Evolutionary conservation across 1,140 invertebrate genomes (phyloP), one percentile per base, ranked within the genome.

Genomic region (Bursaphelenchus mucronatus): DNA sequence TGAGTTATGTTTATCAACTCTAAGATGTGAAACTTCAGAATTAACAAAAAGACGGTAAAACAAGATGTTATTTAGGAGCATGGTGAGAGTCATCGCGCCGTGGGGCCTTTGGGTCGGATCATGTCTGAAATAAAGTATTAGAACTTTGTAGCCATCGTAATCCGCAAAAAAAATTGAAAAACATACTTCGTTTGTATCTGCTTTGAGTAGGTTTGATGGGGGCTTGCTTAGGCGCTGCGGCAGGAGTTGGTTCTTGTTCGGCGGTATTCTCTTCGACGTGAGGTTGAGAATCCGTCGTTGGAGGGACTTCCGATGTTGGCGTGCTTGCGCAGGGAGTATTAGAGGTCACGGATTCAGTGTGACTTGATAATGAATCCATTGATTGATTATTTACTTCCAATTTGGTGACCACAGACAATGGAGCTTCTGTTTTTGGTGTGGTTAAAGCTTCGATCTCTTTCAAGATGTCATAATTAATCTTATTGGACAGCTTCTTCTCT

Each of bases 391-490:
- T 49, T n/a, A 39, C n/a, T 4, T 15, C 54, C 13, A 39, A n/a
- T 15, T 15, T 55, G 13, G 54, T n/a, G n/a, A 39, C n/a, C 39
- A 15, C 13, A 39, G 30, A n/a, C 13, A n/a, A 13, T n/a, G 54
- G 49, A 19, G 49, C 54, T 5, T n/a, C 13, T 21, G 39, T 44
- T 2, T n/a, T 21, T 44, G 30, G 54, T 44, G n/a, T 1, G 30
- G 65, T 58, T 41, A 61, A 45, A 6, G 45, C 56, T 41, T 73
- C 74, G 40, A 74, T 65, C 51, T 76, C 54, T 40, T 91, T 92
- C 11, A 97, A 83, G 17, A 97, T 93, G 74, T 97, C 93, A 79
- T 97, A 97, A 83, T 97, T 95, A 43, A 97, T 95, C 86, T 97
- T 97, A 6, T 87, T 88, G 0, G 93, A 96, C 63, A 97, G 89